Base-by-base conservation (phyloP, 2,888 invertebrate genomes). In the Drosophila suboccidentalis region DNA sequence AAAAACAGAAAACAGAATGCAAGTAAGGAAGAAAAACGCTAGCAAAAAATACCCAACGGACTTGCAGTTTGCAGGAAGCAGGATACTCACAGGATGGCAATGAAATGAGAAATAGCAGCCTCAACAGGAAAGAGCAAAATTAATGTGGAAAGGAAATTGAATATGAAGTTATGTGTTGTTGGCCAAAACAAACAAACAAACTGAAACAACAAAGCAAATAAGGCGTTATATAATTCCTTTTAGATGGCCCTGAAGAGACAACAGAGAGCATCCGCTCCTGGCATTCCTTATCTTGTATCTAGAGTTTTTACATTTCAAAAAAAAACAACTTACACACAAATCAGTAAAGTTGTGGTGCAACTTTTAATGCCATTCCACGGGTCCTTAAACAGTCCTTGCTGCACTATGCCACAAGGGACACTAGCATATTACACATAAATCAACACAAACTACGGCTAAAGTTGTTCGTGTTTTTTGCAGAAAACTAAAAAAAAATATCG, bases 291-390 rank as follows among this genome's bases (percentile, higher is more conserved):
- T 15, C 49, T 32, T 69, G 34, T 46, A 32, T 22, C 34, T 15
- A 32, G 17, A n/a, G 44, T 19, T 34, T 22, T 55, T 55, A 15
- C 55, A 41, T 82, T 68, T 73, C 22, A 22, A 4, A 58, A 49
- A 57, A 62, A 61, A 62, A 78, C 67, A 71, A 80, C 71, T 75
- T 67, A 78, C 65, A 68, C 51, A 75, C 47, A 62, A 70, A 66
- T 55, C 54, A 82, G 71, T 32, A 70, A 66, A 69, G 68, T 83
- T 71, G 57, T 34, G 43, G 43, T 57, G 43, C 51, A 73, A 66
- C 63, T 64, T 77, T 66, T 38, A 60, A 64, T 61, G 15, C 41
- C n/a, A 44, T 62, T 43, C n/a, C 17, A 41, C 39, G 51, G 29
- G 36, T 54, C 43, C 69, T 44, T 70, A 46, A 29, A 34, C 46